A percentile compares a stretch with the other conserved stretches of the same genome.
phyloP scores from a whole-genome alignment of 2,113 vertebrate genomes.

The Suncus etruscus region DNA sequence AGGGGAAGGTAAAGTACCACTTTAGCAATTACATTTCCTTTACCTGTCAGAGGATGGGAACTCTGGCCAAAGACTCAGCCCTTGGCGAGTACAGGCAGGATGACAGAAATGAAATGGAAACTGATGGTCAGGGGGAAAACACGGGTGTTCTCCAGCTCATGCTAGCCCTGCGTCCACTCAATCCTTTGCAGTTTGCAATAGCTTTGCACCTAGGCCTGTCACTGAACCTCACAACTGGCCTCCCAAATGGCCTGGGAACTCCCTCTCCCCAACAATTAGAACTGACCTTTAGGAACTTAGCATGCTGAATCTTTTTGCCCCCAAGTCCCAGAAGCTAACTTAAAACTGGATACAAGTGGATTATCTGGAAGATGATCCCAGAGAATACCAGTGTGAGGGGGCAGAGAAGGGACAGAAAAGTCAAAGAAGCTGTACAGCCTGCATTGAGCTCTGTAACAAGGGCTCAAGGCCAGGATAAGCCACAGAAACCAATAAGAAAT shows the following conservation, averaged over 20 bases:
- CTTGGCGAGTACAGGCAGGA: not conserved
- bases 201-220: not conserved
- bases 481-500: not conserved
- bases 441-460: not conserved
- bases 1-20: slow-evolving; percentile 23
- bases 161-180: rapidly evolving
- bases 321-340: not conserved
- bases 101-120: not conserved
- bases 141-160: not conserved
- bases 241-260: not conserved
- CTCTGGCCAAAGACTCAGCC: slow-evolving; percentile 26
- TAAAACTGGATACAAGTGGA: not conserved
- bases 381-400: not conserved
- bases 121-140: not conserved
- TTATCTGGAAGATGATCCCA: not conserved
- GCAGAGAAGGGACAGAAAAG: not conserved
- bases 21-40: slow-evolving; percentile 63
- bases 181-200: not conserved
- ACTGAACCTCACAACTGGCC: not conserved
- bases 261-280: not conserved
- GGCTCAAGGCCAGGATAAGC: not conserved
- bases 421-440: not conserved
- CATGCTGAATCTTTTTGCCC: not conserved
- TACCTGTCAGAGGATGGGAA: slow-evolving; percentile 46
- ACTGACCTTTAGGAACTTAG: not conserved